A percentile compares a stretch with the other conserved stretches of the same genome.
Conservation (phyloP, 2,888 invertebrate species). For the Protophormia terraenovae region DNA sequence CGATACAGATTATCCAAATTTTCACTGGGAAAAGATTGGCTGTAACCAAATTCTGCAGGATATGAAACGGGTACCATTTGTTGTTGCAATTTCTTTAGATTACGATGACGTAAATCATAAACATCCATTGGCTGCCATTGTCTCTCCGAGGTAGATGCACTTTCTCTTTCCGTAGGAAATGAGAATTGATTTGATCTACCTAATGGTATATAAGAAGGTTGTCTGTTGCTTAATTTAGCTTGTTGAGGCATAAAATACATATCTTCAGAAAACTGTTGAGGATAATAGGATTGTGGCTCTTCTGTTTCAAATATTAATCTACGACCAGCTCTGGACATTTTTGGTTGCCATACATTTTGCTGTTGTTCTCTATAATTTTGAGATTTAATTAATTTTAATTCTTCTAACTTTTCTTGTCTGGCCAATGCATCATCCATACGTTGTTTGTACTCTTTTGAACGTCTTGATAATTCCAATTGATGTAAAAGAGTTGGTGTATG, state of each 20-base stretch:
- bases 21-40: conserved; percentile 1
- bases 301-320: conserved; percentile 9
- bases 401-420: conserved; percentile 73
- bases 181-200: conserved; percentile 69
- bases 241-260: conserved; percentile 18
- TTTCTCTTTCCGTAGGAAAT: conserved; percentile 53
- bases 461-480: conserved; percentile 73
- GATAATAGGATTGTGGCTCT: neutral
- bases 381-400: conserved; percentile 74
- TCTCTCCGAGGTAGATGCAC: neutral
- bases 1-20: conserved; percentile 36
- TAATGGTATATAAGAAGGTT: conserved; percentile 62
- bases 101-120: conserved; percentile 68
- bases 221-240: conserved; percentile 52
- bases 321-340: conserved; percentile 29
- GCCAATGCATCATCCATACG: conserved; percentile 73
- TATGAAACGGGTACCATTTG: conserved; percentile 67
- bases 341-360: conserved; percentile 51
- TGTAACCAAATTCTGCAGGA: conserved; percentile 7
- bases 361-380: conserved; percentile 62
- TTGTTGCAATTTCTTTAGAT: conserved; percentile 68
- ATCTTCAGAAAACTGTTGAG: conserved; percentile 37
- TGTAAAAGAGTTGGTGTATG: conserved; percentile 75
- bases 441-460: conserved; percentile 72
- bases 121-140: conserved; percentile 73